Evolutionary conservation across 2,113 vertebrate species (phyloP), one percentile per base, ranked within the genome.

Genomic region (Poecile atricapillus): DNA sequence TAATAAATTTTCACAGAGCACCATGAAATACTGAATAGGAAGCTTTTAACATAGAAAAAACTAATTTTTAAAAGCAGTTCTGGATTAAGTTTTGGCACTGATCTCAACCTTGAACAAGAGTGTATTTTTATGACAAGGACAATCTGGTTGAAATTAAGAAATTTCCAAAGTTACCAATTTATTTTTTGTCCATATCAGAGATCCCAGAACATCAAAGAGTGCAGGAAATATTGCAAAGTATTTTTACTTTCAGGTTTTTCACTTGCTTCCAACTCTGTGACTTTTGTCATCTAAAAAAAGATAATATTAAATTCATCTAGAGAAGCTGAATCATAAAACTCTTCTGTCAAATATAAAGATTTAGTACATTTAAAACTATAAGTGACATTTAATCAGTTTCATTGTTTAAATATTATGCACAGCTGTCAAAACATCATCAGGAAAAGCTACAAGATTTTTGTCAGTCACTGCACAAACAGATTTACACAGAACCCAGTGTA

Each of bases 371-470:
- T 30, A 80, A 68, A 75, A 65, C 8, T 30, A 4, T 85, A 90
- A 94, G 24, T 4, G 17, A 62, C 28, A 65, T 94, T 86, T 79
- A 79, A 94, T 82, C 43, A 50, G 33, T 76, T 91, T 80, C 9
- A 46, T 95, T 90, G 58, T 88, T 94, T 90, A 96, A 91, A 94
- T 68, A 73, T 60, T 75, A 70, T 80, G 50, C 35, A 78, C 56
- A 88, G 41, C 43, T 91, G 53, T 91, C 64, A 87, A 91, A 95
- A 93, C 6, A 55, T 31, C 73, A 67, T 67, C 50, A 90, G 43
- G n/a, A 71, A 84, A 87, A 94, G 13, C 12, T 59, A 55, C 37
- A 43, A 68, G 8, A 12, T 78, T 90, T 90, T 67, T 55, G 30
- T 83, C 25, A 67, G 33, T 63, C 41, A 89, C 31, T 70, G 30